Evolutionary conservation across 2,113 vertebrate genomes (phyloP).

Genomic region (Malurus cyaneus): DNA sequence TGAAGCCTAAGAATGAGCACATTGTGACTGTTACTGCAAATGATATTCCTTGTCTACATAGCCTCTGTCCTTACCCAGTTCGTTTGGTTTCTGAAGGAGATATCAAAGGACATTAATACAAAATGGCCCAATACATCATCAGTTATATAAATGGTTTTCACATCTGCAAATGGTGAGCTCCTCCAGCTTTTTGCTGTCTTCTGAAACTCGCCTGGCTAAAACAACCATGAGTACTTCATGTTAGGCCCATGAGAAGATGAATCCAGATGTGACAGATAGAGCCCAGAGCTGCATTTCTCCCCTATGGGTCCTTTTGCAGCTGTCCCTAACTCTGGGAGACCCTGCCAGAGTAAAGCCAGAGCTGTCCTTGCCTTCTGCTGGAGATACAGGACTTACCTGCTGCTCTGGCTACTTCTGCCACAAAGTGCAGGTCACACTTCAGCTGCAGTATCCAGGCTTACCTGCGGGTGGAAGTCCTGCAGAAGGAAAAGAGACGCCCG

Average conservation of each 20-base stretch:
- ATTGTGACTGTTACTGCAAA: neutral
- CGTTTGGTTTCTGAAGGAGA: neutral
- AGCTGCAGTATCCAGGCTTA: constrained; percentile 33
- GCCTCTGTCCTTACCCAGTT: neutral
- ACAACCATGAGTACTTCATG: neutral
- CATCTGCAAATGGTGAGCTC: neutral
- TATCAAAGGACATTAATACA: neutral
- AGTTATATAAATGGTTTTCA: neutral
- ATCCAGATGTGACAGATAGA: neutral
- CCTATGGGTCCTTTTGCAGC: neutral
- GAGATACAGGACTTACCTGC: neutral
- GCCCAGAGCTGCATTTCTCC: neutral
- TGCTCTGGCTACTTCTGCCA: neutral
- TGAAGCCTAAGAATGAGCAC: neutral
- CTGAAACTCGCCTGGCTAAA: neutral
- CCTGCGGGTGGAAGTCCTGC: constrained; percentile 43
- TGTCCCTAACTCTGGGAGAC: neutral
- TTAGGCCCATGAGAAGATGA: neutral
- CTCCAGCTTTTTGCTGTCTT: neutral
- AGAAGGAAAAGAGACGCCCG: neutral
- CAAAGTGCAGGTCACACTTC: neutral
- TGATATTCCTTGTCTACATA: neutral
- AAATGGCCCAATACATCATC: neutral
- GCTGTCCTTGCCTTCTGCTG: neutral
- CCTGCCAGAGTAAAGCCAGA: neutral